phyloP scores from a whole-genome alignment of 30 jellyfish, hydroid and myxozoan genomes.

The Pelagia noctiluca region DNA sequence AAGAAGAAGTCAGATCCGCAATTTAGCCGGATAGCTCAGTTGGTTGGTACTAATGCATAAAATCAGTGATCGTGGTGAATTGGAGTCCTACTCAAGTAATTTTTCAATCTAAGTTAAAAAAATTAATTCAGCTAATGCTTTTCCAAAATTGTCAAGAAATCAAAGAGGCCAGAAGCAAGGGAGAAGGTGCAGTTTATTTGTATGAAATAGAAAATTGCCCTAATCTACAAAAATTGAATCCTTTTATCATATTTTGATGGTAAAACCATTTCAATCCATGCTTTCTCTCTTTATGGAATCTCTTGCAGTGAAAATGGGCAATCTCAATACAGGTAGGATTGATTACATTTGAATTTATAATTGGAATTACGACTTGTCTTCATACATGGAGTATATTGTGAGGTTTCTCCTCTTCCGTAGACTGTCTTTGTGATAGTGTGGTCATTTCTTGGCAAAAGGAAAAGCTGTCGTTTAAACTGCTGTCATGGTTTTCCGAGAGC shows the following conservation, averaged over 20 bases:
- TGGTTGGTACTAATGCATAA: background rate
- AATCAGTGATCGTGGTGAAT: background rate
- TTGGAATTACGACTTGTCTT: background rate
- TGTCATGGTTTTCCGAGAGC: constrained; percentile 79
- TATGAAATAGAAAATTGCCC: no score
- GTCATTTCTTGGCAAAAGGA: constrained; percentile 71
- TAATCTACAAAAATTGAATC: no score
- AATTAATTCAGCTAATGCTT: no score
- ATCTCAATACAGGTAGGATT: background rate
- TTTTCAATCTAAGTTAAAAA: no score
- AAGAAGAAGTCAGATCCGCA: background rate
- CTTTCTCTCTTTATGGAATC: background rate
- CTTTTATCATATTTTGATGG: background rate
- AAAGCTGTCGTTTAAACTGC: constrained; percentile 35
- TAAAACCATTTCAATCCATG: background rate
- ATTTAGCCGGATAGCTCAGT: background rate
- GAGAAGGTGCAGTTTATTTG: no score
- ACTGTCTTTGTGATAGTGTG: constrained; percentile 40
- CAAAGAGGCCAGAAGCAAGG: no score
- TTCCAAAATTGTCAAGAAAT: no score
- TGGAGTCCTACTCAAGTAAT: background rate
- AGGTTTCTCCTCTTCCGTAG: background rate
- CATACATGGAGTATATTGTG: background rate
- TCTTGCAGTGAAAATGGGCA: no score
- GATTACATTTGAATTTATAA: no score